phyloP scores from a whole-genome alignment of 2,113 vertebrate species.

The Geococcyx californianus region DNA sequence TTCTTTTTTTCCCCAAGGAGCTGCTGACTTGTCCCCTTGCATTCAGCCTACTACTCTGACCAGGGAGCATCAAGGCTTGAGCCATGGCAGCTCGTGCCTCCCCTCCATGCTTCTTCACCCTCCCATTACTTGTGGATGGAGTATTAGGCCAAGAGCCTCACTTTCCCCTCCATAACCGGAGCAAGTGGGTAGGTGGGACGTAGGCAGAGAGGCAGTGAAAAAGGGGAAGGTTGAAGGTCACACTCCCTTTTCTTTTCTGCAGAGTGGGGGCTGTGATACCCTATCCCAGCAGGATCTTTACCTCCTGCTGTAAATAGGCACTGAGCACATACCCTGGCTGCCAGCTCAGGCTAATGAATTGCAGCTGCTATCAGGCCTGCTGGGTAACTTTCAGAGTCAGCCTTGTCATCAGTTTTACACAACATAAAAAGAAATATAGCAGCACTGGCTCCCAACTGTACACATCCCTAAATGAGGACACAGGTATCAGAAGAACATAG shows the following conservation, averaged over 20 bases:
- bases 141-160: neutral
- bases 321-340: neutral
- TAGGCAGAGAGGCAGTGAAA: neutral
- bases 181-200: neutral
- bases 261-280: neutral
- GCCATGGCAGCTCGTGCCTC: neutral
- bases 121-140: neutral
- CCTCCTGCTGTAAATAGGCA: slow-evolving; percentile 56
- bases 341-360: slow-evolving; percentile 18
- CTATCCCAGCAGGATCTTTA: slow-evolving; percentile 41
- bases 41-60: neutral
- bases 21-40: neutral
- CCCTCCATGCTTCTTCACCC: neutral
- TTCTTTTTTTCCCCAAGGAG: neutral
- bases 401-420: slow-evolving; percentile 52
- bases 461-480: neutral
- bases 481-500: neutral
- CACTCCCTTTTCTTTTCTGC: neutral
- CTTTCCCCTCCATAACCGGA: neutral
- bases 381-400: slow-evolving; percentile 36
- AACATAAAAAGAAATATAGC: slow-evolving; percentile 27
- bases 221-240: slow-evolving; percentile 46
- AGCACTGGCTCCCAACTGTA: neutral
- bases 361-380: slow-evolving; percentile 41
- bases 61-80: neutral